Base-by-base conservation (phyloP, 2,888 invertebrate species). In the Baccha elongata region DNA sequence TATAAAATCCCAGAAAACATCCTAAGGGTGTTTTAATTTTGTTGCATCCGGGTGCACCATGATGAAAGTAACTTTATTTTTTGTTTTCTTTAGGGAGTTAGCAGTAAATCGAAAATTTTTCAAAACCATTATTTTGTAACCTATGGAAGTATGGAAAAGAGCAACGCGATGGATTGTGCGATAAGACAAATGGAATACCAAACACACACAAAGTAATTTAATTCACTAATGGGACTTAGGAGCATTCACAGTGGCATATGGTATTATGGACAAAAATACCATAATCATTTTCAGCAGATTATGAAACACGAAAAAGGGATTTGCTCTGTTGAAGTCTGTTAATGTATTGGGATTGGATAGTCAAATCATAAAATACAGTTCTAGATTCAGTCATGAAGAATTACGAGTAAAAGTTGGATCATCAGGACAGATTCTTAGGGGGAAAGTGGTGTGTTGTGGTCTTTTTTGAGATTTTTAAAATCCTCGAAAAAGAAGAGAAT, bases 211-310 rank as follows among this genome's bases (percentile, higher is more conserved):
- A 64, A 19, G 40, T 32, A 50, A 53, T 55, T 58, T 65, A 78
- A 78, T 78, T 65, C 58, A 65, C 71, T 78, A 78, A 78, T 78
- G 76, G 76, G 15, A 19, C 64, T 71, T 71, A 65, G 65, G 76
- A 62, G 26, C 21, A 19, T 40, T 48, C 40, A 40, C 21, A 40
- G 3, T 26, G 35, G 15, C 26, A n/a, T 6, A 23, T 71, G 50
- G 71, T 8, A 78, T 71, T 78, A 71, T 17, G 50, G n/a, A n/a
- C 10, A 23, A 23, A 21, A 46, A 50, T 19, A 13, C n/a, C 3
- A 53, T 19, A 23, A 1, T 7, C 35, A 62, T 52, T 29, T 32
- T 42, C 15, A 23, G 4, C 64, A 58, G 76, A 55, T 78, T 78
- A 71, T 35, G 26, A 42, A 15, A 21, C 76, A 78, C 50, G 71